Conservation (phyloP, 2,888 invertebrate genomes). For the Protophormia terraenovae region DNA sequence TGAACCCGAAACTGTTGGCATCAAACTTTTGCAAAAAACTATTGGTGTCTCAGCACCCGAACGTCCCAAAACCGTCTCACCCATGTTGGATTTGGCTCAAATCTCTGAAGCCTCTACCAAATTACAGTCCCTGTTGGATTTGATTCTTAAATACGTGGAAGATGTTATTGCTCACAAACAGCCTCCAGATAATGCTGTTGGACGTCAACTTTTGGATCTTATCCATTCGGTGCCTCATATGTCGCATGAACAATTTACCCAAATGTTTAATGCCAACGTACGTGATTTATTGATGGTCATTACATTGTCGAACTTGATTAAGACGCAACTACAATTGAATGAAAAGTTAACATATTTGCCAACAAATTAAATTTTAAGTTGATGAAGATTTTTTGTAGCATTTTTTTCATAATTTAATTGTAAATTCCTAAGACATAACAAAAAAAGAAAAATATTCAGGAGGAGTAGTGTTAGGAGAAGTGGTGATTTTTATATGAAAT, state of each 20-base stretch:
- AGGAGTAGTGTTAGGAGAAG: neutral
- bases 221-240: slow-evolving; percentile 96
- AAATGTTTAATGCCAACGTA: slow-evolving; percentile 97
- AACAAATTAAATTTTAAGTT: slow-evolving; percentile 82
- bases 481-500: neutral
- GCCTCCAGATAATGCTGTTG: slow-evolving; percentile 92
- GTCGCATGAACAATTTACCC: slow-evolving; percentile 93
- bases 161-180: slow-evolving; percentile 92
- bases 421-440: slow-evolving; percentile 3
- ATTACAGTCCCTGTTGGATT: slow-evolving; percentile 89
- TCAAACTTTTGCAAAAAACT: slow-evolving; percentile 93
- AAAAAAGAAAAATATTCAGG: neutral
- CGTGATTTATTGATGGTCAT: slow-evolving; percentile 99
- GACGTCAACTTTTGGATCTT: slow-evolving; percentile 93
- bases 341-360: slow-evolving; percentile 96
- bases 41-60: slow-evolving; percentile 83
- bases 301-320: slow-evolving; percentile 96
- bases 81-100: slow-evolving; percentile 88
- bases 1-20: slow-evolving; percentile 93
- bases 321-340: slow-evolving; percentile 97
- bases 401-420: slow-evolving; percentile 34
- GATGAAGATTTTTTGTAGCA: slow-evolving; percentile 3
- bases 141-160: slow-evolving; percentile 92
- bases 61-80: slow-evolving; percentile 85
- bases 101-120: slow-evolving; percentile 92